Evolutionary conservation across 2,113 vertebrate genomes (phyloP).

Genomic region (Haplochromis burtoni): DNA sequence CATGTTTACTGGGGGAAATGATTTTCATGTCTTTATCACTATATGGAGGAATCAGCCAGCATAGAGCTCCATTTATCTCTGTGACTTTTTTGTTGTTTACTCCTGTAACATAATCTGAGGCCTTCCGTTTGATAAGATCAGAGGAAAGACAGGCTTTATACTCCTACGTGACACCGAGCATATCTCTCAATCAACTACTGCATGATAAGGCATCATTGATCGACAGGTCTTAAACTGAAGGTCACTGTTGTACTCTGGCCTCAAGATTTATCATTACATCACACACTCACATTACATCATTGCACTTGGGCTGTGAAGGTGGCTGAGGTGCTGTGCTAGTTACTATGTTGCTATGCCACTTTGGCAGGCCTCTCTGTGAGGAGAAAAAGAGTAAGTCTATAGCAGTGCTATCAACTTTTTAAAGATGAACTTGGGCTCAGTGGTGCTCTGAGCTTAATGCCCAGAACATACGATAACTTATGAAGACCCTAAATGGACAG

Average conservation of each 20-base stretch:
- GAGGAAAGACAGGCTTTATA: constrained; percentile 20
- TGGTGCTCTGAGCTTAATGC: neutral
- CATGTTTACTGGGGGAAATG: neutral
- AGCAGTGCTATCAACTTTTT: neutral
- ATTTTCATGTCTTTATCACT: constrained; percentile 29
- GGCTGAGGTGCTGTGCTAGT: neutral
- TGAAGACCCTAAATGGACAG: neutral
- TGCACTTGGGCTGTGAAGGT: neutral
- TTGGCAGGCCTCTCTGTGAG: neutral
- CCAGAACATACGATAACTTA: neutral
- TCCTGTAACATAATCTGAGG: constrained; percentile 53
- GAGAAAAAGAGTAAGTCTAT: neutral
- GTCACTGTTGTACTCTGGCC: constrained; percentile 3
- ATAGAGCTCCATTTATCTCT: constrained; percentile 24
- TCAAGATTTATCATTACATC: neutral
- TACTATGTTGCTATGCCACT: constrained; percentile 3
- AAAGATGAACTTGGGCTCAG: neutral
- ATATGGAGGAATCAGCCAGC: constrained; percentile 3
- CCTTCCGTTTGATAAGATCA: constrained; percentile 53
- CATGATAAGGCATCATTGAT: constrained; percentile 39
- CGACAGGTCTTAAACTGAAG: constrained; percentile 46
- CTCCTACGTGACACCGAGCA: constrained; percentile 34
- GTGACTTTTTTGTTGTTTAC: constrained; percentile 34
- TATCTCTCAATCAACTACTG: constrained; percentile 34
- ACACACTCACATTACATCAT: constrained; percentile 16